A percentile compares a stretch with the other conserved stretches of the same genome.
Evolutionary conservation across 2,113 vertebrate species (phyloP).

Genomic region (Apus apus): DNA sequence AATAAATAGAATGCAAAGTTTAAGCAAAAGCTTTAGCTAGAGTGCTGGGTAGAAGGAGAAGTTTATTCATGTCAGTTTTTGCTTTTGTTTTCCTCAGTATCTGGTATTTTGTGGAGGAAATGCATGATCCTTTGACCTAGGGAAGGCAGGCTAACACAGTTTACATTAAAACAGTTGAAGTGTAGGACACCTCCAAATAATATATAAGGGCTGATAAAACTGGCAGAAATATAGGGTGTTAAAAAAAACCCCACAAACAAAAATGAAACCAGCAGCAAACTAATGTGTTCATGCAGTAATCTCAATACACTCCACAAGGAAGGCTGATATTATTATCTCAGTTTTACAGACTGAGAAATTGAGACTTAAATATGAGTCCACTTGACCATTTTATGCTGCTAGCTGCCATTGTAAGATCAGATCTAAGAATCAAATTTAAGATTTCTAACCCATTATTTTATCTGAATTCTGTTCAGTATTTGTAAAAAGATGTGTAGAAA

Average conservation of each 20-base stretch:
- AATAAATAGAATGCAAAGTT: conserved; percentile 17
- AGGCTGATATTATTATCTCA: not conserved
- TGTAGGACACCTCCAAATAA: not conserved
- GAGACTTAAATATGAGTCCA: not conserved
- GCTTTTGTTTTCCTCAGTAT: not conserved
- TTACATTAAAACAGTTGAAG: not conserved
- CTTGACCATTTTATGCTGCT: not conserved
- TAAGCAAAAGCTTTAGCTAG: not conserved
- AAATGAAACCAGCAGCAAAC: not conserved
- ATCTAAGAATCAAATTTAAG: not conserved
- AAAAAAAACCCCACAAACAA: not conserved
- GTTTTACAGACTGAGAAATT: not conserved
- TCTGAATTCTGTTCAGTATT: not conserved
- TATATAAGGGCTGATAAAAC: not conserved
- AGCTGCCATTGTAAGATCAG: not conserved
- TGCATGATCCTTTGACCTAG: not conserved
- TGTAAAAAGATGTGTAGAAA: not conserved
- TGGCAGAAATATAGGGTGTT: not conserved
- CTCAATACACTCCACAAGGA: not conserved
- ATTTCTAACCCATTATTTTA: not conserved
- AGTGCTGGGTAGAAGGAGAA: not conserved
- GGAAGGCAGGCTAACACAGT: not conserved
- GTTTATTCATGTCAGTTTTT: not conserved
- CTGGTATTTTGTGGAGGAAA: not conserved
- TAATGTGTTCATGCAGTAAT: not conserved